phyloP scores from a whole-genome alignment of 2,113 vertebrate species.

The Pachypanchax playfairii region DNA sequence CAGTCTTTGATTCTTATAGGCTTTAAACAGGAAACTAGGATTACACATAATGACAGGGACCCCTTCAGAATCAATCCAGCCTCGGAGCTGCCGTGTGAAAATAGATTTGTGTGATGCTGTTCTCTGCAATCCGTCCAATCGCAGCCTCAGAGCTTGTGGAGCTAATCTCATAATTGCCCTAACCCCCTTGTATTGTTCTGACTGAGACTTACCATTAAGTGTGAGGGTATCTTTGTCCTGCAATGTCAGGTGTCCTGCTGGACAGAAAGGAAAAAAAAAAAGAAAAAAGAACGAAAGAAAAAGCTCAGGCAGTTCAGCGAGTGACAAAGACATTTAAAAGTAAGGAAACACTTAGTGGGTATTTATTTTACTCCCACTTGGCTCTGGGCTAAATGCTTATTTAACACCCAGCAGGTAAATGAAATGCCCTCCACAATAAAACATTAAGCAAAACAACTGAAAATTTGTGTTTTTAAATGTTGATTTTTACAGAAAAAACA shows the following conservation, averaged over 20 bases:
- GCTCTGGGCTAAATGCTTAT: constrained; percentile 71
- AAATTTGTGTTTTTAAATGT: neutral
- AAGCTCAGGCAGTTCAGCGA: constrained; percentile 41
- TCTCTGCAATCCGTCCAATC: constrained; percentile 84
- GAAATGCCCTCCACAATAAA: constrained; percentile 1
- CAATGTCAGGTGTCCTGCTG: constrained; percentile 80
- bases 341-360: constrained; percentile 39
- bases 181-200: constrained; percentile 85
- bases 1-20: constrained; percentile 73
- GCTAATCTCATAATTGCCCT: constrained; percentile 90
- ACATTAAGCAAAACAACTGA: neutral
- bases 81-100: constrained; percentile 78
- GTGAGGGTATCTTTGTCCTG: constrained; percentile 78
- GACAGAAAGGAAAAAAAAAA: constrained; percentile 39
- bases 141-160: constrained; percentile 79
- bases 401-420: constrained; percentile 4
- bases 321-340: constrained; percentile 62
- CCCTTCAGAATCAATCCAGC: constrained; percentile 73
- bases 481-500: neutral
- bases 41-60: constrained; percentile 79
- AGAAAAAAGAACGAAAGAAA: neutral
- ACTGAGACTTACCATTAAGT: constrained; percentile 85
- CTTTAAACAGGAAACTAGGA: constrained; percentile 79
- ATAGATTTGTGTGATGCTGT: constrained; percentile 80
- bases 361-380: constrained; percentile 48